Evolutionary conservation across 1,140 invertebrate species (phyloP).

Genomic region (Drosophila santomea): DNA sequence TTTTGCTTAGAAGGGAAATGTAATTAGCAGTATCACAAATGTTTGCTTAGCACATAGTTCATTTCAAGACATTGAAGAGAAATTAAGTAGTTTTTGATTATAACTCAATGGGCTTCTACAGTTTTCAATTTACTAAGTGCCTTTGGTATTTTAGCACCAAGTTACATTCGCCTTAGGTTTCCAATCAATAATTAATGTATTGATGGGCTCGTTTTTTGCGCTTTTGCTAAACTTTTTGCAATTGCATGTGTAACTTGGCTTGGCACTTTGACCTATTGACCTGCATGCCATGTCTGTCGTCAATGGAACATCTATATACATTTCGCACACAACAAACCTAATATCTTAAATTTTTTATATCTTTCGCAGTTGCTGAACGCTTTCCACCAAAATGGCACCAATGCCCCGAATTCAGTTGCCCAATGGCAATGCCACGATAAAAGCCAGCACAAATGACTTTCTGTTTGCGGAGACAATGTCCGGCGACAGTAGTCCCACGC

Average conservation of each 20-base stretch:
- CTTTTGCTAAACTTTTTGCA: slow-evolving; percentile 23
- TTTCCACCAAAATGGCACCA: slow-evolving; percentile 66
- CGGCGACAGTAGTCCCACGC: slow-evolving; percentile 79
- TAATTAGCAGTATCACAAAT: neutral
- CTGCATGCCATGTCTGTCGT: slow-evolving; percentile 35
- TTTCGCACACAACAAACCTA: slow-evolving; percentile 5
- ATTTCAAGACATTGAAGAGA: too few relatives aligned
- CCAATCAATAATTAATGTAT: slow-evolving; percentile 19
- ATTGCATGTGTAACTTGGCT: slow-evolving; percentile 43
- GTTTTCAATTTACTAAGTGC: slow-evolving; percentile 6
- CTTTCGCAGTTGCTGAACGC: slow-evolving; percentile 31
- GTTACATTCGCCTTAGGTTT: neutral
- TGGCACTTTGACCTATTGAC: slow-evolving; percentile 65
- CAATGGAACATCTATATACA: slow-evolving; percentile 6
- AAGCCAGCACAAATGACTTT: slow-evolving; percentile 73
- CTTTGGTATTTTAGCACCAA: too few relatives aligned
- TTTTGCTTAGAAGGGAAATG: neutral
- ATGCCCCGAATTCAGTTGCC: slow-evolving; percentile 77
- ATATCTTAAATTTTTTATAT: slow-evolving; percentile 1
- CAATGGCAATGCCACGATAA: slow-evolving; percentile 55
- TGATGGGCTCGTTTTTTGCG: slow-evolving; percentile 3
- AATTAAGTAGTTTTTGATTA: too few relatives aligned
- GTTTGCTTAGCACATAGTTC: neutral
- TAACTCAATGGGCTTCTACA: neutral
- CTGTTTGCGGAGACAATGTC: slow-evolving; percentile 77